phyloP scores from a whole-genome alignment of 2,113 vertebrate genomes.

The Tachuris rubrigastra region DNA sequence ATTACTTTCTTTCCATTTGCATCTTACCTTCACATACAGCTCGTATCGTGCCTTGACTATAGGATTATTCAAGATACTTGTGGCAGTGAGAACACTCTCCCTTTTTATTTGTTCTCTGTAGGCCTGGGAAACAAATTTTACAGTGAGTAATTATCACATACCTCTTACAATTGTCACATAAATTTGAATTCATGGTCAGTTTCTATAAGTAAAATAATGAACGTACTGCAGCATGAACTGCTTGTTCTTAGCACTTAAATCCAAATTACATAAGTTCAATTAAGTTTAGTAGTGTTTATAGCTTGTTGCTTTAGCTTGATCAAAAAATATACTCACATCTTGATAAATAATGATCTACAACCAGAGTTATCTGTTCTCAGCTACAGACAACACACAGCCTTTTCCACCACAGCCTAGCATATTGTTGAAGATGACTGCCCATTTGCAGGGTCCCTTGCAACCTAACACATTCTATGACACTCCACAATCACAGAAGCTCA shows the following conservation, averaged over 20 bases:
- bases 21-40: constrained; percentile 85
- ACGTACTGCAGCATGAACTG: not conserved
- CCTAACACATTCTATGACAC: not conserved
- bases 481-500: not conserved
- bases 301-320: not conserved
- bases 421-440: not conserved
- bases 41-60: constrained; percentile 85
- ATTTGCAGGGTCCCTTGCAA: not conserved
- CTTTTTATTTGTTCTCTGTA: constrained; percentile 88
- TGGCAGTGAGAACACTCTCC: constrained; percentile 86
- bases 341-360: not conserved
- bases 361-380: not conserved
- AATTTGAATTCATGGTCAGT: not conserved
- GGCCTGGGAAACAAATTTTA: constrained; percentile 67
- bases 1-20: not conserved
- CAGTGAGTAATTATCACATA: not conserved
- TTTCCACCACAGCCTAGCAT: not conserved
- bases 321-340: not conserved
- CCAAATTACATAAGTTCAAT: not conserved
- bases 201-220: not conserved
- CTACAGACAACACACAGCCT: not conserved
- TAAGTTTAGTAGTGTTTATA: not conserved
- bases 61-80: constrained; percentile 88
- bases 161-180: not conserved
- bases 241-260: not conserved